Evolutionary conservation across 2,113 vertebrate genomes (phyloP).

Genomic region (Malaclemys terrapin): DNA sequence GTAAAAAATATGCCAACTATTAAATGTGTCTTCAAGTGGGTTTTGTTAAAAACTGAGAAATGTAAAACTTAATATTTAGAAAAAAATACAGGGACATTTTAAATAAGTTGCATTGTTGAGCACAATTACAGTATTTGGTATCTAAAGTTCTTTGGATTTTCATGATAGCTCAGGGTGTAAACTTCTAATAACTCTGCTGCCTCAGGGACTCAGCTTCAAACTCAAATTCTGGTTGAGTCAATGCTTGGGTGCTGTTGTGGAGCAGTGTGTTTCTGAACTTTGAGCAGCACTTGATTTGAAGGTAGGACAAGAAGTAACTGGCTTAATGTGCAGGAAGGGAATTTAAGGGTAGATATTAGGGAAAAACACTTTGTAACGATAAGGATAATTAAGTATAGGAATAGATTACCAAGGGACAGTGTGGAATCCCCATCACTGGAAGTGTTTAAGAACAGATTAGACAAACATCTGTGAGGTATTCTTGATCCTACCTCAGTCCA

Average conservation of each 20-base stretch:
- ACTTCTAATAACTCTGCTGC: background rate
- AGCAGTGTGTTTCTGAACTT: background rate
- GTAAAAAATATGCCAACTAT: background rate
- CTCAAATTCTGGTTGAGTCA: background rate
- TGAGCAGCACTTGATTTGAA: background rate
- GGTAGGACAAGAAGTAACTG: background rate
- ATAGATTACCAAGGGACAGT: background rate
- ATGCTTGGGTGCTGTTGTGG: background rate
- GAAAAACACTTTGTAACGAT: background rate
- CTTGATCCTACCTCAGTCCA: background rate
- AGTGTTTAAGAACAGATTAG: background rate
- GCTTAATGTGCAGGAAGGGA: background rate
- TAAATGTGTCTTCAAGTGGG: background rate
- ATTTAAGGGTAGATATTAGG: background rate
- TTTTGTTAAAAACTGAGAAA: background rate
- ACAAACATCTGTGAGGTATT: background rate
- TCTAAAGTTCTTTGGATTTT: background rate
- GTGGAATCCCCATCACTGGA: background rate
- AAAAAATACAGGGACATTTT: background rate
- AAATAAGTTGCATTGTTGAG: background rate
- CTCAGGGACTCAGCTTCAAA: background rate
- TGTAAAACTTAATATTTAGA: background rate
- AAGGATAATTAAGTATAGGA: background rate
- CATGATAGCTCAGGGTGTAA: background rate
- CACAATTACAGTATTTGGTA: background rate